Evolutionary conservation across 2,797 vertebrate species (phyloP).

Genomic region (Mastacembelus armatus): DNA sequence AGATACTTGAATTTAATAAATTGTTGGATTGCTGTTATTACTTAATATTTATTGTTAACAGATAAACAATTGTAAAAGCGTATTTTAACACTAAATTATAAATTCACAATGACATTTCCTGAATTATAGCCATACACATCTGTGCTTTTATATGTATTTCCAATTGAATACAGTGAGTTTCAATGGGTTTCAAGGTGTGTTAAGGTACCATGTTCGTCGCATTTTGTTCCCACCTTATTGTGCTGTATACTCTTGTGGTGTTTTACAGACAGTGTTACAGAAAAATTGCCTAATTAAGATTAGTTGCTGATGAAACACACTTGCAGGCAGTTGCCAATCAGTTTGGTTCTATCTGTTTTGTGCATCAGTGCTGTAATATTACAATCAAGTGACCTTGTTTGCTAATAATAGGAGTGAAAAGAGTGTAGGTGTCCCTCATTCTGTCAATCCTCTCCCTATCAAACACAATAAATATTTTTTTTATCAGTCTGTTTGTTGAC

Average conservation of each 20-base stretch:
- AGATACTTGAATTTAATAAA: no score
- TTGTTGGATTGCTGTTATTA: no score
- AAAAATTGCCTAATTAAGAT: conserved; percentile 6
- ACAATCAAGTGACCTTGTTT: conserved; percentile 68
- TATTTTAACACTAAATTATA: no score
- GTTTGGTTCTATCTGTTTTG: conserved; percentile 11
- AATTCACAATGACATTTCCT: no score
- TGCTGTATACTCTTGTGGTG: no score
- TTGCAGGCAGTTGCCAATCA: background rate
- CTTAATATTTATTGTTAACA: no score
- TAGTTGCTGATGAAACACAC: conserved; percentile 1
- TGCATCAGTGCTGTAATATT: conserved; percentile 17
- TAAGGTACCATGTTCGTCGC: no score
- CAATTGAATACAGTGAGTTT: background rate
- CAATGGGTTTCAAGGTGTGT: background rate
- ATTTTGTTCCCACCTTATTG: no score
- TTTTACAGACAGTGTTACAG: no score
- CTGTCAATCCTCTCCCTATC: conserved; percentile 24
- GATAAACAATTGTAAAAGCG: no score
- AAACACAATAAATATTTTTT: conserved; percentile 30
- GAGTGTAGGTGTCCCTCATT: conserved; percentile 46
- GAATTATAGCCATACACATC: background rate
- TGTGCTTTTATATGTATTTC: background rate
- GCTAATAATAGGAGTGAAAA: conserved; percentile 55
- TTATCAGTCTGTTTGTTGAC: conserved; percentile 41